Evolutionary conservation across 2,888 invertebrate species (phyloP).

Genomic region (Nysson spinosus): DNA sequence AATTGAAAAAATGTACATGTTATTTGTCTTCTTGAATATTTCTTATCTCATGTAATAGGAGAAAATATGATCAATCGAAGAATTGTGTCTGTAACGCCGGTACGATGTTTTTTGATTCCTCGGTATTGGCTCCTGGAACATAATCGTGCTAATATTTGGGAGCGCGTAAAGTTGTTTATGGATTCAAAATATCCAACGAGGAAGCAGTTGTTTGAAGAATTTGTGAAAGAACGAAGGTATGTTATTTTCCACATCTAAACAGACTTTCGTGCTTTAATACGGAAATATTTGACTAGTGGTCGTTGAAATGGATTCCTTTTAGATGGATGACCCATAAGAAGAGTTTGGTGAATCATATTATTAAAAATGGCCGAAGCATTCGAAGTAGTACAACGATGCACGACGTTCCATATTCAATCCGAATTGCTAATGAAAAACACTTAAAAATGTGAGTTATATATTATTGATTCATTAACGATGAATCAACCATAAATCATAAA

Average conservation of each 20-base stretch:
- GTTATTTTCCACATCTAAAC: constrained; percentile 10
- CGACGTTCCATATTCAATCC: constrained; percentile 83
- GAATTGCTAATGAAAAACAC: constrained; percentile 78
- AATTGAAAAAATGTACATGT: background rate
- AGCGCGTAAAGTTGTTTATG: constrained; percentile 81
- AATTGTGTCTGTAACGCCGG: constrained; percentile 82
- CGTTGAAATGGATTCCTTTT: constrained; percentile 2
- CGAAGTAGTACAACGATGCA: constrained; percentile 81
- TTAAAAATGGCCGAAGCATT: constrained; percentile 77
- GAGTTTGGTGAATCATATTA: constrained; percentile 78
- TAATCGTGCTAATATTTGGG: constrained; percentile 84
- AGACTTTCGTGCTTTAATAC: background rate
- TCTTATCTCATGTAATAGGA: constrained; percentile 71
- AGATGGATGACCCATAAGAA: constrained; percentile 80
- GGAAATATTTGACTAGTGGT: background rate
- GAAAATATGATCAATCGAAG: constrained; percentile 84
- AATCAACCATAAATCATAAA: too few relatives aligned
- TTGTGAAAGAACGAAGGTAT: constrained; percentile 78
- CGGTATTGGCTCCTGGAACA: constrained; percentile 84
- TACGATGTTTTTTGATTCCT: constrained; percentile 84
- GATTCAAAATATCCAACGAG: constrained; percentile 81
- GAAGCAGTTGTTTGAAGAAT: constrained; percentile 80
- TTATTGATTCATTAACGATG: background rate
- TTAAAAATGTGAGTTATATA: background rate
- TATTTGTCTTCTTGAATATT: background rate